phyloP scores from a whole-genome alignment of 2,113 vertebrate species.

The Tachysurus fulvidraco region DNA sequence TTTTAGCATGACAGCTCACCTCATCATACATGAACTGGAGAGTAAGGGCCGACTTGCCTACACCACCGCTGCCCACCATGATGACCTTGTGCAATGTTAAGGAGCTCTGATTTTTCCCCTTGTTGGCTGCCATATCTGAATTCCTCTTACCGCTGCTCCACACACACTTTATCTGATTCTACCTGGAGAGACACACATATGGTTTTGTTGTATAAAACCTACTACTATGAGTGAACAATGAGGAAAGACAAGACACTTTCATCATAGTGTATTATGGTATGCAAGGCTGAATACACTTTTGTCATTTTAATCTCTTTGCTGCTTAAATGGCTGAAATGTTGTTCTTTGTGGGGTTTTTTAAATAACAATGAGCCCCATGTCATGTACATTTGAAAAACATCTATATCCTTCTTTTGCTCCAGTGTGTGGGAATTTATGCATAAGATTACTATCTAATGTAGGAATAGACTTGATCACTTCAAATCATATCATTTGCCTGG shows the following conservation, averaged over 20 bases:
- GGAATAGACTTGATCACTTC: neutral
- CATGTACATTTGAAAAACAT: neutral
- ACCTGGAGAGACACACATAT: slow-evolving; percentile 23
- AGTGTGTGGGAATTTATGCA: neutral
- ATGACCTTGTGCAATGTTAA: slow-evolving; percentile 57
- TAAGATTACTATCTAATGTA: neutral
- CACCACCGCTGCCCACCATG: slow-evolving; percentile 58
- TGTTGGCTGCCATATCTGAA: slow-evolving; percentile 52
- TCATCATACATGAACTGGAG: slow-evolving; percentile 60
- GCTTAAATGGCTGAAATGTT: neutral
- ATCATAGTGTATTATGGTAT: neutral
- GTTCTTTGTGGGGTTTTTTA: neutral
- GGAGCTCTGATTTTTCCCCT: slow-evolving; percentile 53
- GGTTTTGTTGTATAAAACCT: neutral
- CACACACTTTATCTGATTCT: slow-evolving; percentile 31
- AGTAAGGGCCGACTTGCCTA: slow-evolving; percentile 57
- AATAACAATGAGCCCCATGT: neutral
- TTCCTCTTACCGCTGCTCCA: slow-evolving; percentile 15
- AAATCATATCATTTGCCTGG: neutral
- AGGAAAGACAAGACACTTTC: neutral
- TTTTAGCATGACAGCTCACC: slow-evolving; percentile 34
- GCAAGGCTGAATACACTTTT: neutral
- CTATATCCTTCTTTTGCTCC: neutral
- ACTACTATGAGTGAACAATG: neutral
- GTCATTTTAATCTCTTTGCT: neutral